Percentiles rank a stretch among this genome's conserved stretches.
These are phyloP conservation scores for Tenthredo mesomela DNA, from an alignment of 2,888 invertebrate species.

Conservation along the genomic window DNA sequence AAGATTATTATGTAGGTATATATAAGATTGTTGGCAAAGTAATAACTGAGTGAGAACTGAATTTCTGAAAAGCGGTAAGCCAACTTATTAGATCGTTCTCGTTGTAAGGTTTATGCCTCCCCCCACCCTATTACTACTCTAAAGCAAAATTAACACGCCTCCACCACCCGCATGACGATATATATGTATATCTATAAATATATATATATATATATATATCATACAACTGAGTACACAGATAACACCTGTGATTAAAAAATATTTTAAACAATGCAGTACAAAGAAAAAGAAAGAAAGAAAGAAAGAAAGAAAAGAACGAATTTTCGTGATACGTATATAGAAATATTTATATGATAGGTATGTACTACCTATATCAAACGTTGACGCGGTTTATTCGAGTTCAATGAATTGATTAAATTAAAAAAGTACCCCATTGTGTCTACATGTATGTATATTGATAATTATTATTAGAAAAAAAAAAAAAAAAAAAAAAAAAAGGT, in stretches of 20 bases:
- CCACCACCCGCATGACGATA: not conserved
- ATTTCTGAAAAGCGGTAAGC: slow-evolving; percentile 25
- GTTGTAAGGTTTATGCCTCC: not conserved
- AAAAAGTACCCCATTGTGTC: too few relatives aligned
- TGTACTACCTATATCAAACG: too few relatives aligned
- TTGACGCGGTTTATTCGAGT: too few relatives aligned
- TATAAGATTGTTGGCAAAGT: not conserved
- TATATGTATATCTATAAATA: not conserved
- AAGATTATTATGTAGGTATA: not conserved
- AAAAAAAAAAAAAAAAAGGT: not conserved
- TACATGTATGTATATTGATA: not conserved
- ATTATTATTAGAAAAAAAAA: not conserved
- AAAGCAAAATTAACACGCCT: not conserved
- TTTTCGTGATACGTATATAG: not conserved
- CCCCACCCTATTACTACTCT: not conserved
- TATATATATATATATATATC: not conserved
- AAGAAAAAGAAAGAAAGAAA: not conserved
- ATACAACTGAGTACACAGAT: not conserved
- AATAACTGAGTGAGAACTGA: not conserved
- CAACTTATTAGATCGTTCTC: slow-evolving; percentile 11
- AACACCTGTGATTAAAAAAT: slow-evolving; percentile 21
- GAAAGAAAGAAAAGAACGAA: not conserved
- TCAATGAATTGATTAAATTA: too few relatives aligned
- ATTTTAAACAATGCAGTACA: not conserved
- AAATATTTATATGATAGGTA: too few relatives aligned